Base-by-base conservation (phyloP, 2,888 invertebrate species). In the Herminia tarsipennalis region DNA sequence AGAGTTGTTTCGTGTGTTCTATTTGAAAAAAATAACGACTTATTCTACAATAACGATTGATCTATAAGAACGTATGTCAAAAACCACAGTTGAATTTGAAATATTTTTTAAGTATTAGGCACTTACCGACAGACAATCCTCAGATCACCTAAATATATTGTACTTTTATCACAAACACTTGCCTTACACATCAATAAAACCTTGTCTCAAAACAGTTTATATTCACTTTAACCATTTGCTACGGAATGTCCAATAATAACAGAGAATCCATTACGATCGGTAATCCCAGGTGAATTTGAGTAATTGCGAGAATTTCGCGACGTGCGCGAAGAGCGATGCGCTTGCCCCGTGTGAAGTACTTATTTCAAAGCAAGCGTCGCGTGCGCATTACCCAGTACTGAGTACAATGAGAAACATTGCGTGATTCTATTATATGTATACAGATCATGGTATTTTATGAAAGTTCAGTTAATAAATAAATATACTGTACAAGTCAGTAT, bases 391-490 rank as follows among this genome's bases (percentile, higher is more conserved):
- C 46, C 37, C 17, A 47, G 67, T 46, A 57, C 52, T 40, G 22
- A 56, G 59, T 34, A 66, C 67, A 66, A 56, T 56, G 43, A 50
- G 35, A 42, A 10, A 25, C 33, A 53, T 68, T 65, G 56, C 66
- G 57, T 62, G 61, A 50, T 56, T 50, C 37, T 24, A 58, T 61
- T 60, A 56, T 49, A n/a, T n/a, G n/a, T n/a, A 48, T 30, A 58
- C 56, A 59, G 70, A 76, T 76, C 73, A 81, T 81, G 74, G 76
- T 76, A 79, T 80, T 79, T 76, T 74, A 69, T 71, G 77, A 83
- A 81, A 81, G 80, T 77, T 77, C 66, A 59, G 41, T 35, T 38
- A 51, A 45, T 33, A 50, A 44, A 41, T 56, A 47, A 57, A 55
- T 62, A n/a, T n/a, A n/a, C n/a, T n/a, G n/a, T n/a, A 50, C 37